Conservation (phyloP, 2,888 invertebrate species). For the Eurois occulta region DNA sequence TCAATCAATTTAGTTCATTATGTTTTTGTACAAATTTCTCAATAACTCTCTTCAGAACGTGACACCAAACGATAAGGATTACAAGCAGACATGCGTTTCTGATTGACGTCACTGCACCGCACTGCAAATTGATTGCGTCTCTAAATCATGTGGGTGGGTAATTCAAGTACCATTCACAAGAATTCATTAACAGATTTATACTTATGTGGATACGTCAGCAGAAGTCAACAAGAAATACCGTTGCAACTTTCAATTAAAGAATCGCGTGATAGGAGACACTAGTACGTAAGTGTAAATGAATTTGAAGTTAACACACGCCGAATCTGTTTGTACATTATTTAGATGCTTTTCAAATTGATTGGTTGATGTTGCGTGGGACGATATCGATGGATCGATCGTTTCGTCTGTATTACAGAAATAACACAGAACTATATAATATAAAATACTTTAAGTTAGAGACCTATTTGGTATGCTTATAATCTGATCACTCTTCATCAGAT, state of each 20-base stretch:
- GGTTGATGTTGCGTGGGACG: not conserved
- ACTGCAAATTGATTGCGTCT: constrained; percentile 7
- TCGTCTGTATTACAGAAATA: not conserved
- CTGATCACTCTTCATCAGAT: no score
- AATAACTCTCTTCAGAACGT: constrained; percentile 8
- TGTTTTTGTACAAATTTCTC: not conserved
- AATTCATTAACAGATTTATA: constrained; percentile 30
- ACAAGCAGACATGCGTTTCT: not conserved
- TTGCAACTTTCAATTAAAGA: constrained; percentile 7
- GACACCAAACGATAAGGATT: constrained; percentile 26
- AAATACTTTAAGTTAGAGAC: not conserved
- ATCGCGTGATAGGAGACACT: constrained; percentile 6
- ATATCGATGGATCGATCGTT: not conserved
- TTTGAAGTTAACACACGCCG: constrained; percentile 3
- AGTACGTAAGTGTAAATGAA: not conserved
- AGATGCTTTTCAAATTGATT: not conserved
- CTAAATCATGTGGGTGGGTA: constrained; percentile 9
- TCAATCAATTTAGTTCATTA: not conserved
- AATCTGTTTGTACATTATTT: not conserved
- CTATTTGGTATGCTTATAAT: no score
- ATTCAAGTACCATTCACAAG: constrained; percentile 1
- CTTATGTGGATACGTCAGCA: constrained; percentile 25
- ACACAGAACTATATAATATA: not conserved
- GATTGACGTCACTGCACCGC: constrained; percentile 26
- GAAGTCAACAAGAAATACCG: not conserved